These are phyloP conservation scores for Stegodyphus dumicola DNA, from an alignment of 1,140 invertebrate species.

Conservation along the genomic window DNA sequence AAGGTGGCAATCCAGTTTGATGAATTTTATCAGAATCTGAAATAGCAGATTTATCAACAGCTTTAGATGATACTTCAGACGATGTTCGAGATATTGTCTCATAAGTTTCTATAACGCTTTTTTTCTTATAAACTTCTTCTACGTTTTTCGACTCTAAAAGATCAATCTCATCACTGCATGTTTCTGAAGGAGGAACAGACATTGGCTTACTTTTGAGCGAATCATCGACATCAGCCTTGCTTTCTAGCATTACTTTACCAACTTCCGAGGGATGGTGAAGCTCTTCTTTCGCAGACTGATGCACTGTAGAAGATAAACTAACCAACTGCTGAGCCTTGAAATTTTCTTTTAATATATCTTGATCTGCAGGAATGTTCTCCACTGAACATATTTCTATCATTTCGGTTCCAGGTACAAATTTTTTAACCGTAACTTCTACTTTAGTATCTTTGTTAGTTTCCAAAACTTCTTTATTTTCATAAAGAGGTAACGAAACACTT, in stretches of 20 bases:
- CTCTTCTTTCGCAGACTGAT: no score
- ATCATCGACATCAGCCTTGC: no score
- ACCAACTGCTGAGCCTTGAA: no score
- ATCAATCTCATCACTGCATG: neutral
- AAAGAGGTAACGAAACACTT: conserved; percentile 49
- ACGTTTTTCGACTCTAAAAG: neutral
- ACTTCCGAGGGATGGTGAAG: no score
- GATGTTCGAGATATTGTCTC: neutral
- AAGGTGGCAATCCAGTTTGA: no score
- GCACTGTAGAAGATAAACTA: no score
- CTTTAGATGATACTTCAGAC: neutral
- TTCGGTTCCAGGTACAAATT: conserved; percentile 35
- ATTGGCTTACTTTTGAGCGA: neutral
- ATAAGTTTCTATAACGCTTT: neutral
- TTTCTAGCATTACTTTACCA: no score
- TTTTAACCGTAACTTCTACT: conserved; percentile 49
- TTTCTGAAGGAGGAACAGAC: neutral
- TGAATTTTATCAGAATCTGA: no score
- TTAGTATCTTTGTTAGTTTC: conserved; percentile 46
- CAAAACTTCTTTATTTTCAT: conserved; percentile 45
- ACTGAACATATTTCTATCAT: conserved; percentile 53
- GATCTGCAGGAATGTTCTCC: conserved; percentile 22
- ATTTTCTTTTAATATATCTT: neutral
- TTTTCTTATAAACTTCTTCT: neutral
- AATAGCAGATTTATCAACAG: neutral